phyloP scores from a whole-genome alignment of 2,888 invertebrate species.

The Eledona agricola region DNA sequence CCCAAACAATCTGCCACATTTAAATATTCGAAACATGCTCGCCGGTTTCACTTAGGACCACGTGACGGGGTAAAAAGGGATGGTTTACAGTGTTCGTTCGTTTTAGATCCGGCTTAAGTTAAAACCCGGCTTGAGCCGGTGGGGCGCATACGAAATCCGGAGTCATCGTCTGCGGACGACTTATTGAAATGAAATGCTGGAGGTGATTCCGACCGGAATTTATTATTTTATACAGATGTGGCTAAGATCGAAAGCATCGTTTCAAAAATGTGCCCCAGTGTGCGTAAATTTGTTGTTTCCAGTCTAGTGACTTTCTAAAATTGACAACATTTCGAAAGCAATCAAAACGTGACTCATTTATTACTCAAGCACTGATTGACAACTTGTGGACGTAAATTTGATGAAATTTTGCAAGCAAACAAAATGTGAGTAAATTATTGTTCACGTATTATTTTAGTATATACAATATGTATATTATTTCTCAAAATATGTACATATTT shows the following conservation, averaged over 20 bases:
- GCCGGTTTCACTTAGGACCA: slow-evolving; percentile 30
- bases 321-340: no score
- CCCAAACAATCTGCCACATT: slow-evolving; percentile 19
- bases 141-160: slow-evolving; percentile 35
- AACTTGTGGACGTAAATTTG: no score
- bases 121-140: slow-evolving; percentile 32
- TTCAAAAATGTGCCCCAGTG: no score
- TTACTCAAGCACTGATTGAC: no score
- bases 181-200: slow-evolving; percentile 17
- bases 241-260: neutral
- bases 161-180: slow-evolving; percentile 19
- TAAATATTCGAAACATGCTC: slow-evolving; percentile 30
- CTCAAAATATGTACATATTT: no score
- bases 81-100: slow-evolving; percentile 34
- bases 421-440: no score
- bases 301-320: no score
- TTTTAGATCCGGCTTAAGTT: slow-evolving; percentile 37
- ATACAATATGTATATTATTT: no score
- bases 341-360: no score
- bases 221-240: neutral
- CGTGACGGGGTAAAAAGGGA: slow-evolving; percentile 28
- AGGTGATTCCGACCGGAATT: neutral
- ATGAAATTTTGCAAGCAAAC: no score
- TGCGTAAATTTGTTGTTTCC: no score
- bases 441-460: no score